Conservation (phyloP, 2,113 vertebrate species). For the Heptranchias perlo region DNA sequence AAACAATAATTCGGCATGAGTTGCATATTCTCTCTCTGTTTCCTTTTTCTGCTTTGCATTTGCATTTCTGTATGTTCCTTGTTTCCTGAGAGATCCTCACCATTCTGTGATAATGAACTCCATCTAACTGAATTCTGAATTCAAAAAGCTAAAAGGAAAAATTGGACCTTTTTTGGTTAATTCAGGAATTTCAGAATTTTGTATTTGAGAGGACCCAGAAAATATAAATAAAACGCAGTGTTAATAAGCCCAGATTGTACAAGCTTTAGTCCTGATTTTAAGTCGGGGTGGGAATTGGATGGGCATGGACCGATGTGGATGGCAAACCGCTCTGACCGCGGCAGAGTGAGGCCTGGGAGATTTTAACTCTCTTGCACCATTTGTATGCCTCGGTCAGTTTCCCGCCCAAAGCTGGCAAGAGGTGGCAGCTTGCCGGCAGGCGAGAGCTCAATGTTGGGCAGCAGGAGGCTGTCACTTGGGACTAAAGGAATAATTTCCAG, state of each 20-base stretch:
- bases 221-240: neutral
- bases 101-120: neutral
- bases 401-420: neutral
- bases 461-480: neutral
- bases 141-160: neutral
- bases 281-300: neutral
- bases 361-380: neutral
- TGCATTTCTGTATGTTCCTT: neutral
- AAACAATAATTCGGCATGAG: neutral
- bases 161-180: neutral
- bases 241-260: neutral
- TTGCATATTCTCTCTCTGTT: neutral
- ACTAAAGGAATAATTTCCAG: neutral
- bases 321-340: neutral
- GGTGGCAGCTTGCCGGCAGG: neutral
- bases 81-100: neutral
- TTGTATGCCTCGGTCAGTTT: neutral
- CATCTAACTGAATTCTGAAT: neutral
- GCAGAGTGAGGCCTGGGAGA: neutral
- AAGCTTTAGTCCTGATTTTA: too few relatives aligned
- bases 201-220: neutral
- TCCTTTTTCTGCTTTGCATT: neutral
- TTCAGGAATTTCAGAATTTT: neutral
- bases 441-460: neutral
- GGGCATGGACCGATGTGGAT: neutral